Evolutionary conservation across 2,113 vertebrate genomes (phyloP).

Genomic region (Typhlomys cinereus): DNA sequence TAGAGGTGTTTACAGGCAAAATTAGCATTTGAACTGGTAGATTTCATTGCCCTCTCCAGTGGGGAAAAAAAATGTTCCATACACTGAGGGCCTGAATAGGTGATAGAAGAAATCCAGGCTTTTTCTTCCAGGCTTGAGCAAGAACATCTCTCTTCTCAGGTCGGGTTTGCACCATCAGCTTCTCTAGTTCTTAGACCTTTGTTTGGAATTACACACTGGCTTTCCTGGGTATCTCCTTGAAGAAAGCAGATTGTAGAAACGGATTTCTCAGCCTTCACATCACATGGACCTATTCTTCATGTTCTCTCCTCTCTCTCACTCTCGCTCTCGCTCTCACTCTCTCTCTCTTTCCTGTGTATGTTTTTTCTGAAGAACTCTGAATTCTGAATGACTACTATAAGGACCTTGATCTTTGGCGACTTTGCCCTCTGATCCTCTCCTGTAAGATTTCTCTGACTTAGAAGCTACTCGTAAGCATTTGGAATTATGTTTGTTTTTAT

Average conservation of each 20-base stretch:
- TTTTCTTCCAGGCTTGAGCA: neutral
- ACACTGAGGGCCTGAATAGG: too few species aligned
- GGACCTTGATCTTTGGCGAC: neutral
- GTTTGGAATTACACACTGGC: neutral
- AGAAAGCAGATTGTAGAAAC: neutral
- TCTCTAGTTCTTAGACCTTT: neutral
- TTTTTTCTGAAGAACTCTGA: neutral
- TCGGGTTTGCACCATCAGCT: neutral
- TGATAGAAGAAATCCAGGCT: too few species aligned
- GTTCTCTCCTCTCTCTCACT: too few species aligned
- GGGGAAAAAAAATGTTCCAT: too few species aligned
- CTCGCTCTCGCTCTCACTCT: too few species aligned
- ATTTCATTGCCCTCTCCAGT: neutral
- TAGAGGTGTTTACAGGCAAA: neutral
- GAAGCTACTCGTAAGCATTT: neutral
- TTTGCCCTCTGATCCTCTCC: neutral
- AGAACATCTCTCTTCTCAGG: neutral
- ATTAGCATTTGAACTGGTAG: neutral
- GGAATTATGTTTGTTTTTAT: neutral
- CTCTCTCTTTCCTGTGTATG: too few species aligned
- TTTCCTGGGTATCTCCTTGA: neutral
- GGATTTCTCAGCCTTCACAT: neutral
- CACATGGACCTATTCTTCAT: neutral
- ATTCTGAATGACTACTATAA: neutral
- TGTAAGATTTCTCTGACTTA: neutral